These are phyloP conservation scores for Norana najaformis DNA, from an alignment of 2,888 invertebrate genomes.

Conservation along the genomic window DNA sequence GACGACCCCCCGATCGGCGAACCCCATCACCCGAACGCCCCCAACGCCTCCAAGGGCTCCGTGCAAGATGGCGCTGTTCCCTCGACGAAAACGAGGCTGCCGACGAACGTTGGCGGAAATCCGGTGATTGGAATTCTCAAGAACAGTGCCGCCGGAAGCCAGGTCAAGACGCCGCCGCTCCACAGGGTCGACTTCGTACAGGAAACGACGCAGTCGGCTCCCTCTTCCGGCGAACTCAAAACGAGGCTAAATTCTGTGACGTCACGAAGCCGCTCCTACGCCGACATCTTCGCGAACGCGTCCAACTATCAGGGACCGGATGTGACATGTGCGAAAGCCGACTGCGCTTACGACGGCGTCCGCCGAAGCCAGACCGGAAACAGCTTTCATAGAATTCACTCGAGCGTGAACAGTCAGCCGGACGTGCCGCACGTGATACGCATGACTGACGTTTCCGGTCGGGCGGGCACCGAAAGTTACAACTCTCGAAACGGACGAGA, in stretches of 20 bases:
- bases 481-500: background rate
- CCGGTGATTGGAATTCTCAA: background rate
- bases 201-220: background rate
- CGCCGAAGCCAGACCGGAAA: constrained; percentile 14
- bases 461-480: background rate
- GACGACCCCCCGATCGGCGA: background rate
- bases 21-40: background rate
- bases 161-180: background rate
- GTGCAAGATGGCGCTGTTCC: background rate
- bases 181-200: constrained; percentile 15
- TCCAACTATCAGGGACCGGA: background rate
- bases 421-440: background rate
- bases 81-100: background rate
- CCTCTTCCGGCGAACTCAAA: constrained; percentile 15
- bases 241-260: background rate
- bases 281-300: constrained; percentile 2
- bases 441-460: background rate
- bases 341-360: background rate
- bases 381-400: background rate
- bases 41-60: background rate
- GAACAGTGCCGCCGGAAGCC: background rate
- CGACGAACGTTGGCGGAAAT: background rate
- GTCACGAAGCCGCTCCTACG: background rate
- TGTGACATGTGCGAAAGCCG: background rate
- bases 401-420: background rate